Evolutionary conservation across 2,888 invertebrate species (phyloP).

Genomic region (Norana najaformis): DNA sequence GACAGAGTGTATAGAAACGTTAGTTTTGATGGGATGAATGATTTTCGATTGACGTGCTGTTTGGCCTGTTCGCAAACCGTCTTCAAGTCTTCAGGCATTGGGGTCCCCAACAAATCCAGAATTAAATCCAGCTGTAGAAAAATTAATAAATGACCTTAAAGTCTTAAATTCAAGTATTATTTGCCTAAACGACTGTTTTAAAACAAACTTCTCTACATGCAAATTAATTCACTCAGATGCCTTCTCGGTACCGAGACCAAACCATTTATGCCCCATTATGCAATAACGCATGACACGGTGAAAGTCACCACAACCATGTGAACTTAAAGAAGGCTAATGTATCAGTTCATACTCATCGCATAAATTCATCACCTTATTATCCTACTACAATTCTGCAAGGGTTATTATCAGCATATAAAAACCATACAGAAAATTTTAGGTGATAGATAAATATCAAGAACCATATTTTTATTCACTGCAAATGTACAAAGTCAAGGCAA

Average conservation of each 20-base stretch:
- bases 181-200: no score
- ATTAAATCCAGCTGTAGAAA: constrained; percentile 84
- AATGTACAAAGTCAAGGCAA: neutral
- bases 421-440: no score
- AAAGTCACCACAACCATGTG: no score
- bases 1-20: constrained; percentile 80
- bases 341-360: no score
- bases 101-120: constrained; percentile 94
- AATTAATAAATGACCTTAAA: neutral
- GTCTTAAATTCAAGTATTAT: neutral
- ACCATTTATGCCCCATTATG: no score
- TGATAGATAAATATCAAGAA: no score
- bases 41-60: constrained; percentile 83
- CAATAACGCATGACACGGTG: no score
- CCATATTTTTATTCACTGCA: neutral
- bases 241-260: no score
- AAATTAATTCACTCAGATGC: neutral
- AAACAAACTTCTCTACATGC: neutral
- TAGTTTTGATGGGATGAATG: constrained; percentile 56
- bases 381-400: no score
- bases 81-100: constrained; percentile 91
- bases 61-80: constrained; percentile 91
- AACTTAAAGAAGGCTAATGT: no score
- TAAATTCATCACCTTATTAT: no score
- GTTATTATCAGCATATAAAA: no score